Base-by-base conservation (phyloP, 2,888 invertebrate species). In the Cheilosia pagana region DNA sequence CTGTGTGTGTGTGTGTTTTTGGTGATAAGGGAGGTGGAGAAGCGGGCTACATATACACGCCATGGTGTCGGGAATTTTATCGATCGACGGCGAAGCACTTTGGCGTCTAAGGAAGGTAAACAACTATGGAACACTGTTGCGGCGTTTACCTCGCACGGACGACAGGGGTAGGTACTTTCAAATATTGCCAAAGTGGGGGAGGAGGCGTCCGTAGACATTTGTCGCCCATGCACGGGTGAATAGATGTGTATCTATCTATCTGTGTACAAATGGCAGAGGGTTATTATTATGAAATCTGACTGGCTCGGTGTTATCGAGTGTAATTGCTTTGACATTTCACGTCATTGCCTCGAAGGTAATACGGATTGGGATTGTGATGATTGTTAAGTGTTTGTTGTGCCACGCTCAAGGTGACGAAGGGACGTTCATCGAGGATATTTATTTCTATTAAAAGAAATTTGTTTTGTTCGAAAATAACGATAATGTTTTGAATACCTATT, bases 241-340 rank as follows among this genome's bases (percentile, higher is more conserved):
- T 71, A 68, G 65, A 83, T 78, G 45, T 53, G 45, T 83, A 63
- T 65, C 39, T 74, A 57, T 19, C 7, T 12, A 28, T 53, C 10
- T 12, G 57, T 59, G 62, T 63, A 65, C 65, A 78, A 75, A 75
- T 75, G 79, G 78, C 83, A 45, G 5, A 25, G 74, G 70, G 41
- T 83, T 78, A 78, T 75, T 78, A 63, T 85, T 85, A 81, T 79
- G 71, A 70, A 85, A 85, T 76, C 70, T 72, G 81, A 76, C 85
- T 72, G 85, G 14, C 70, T 79, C 70, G 16, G 23, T 67, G 72
- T 68, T 65, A 75, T 70, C 65, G 75, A 53, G 55, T 75, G 67
- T 79, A 85, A 85, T 85, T 85, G 85, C 75, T 85, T 67, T 85
- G 85, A 81, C 85, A 85, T 81, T 81, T 75, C 65, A 75, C 85